Conservation (phyloP, 23 tunicate species). For the Aplidium turbinatum region DNA sequence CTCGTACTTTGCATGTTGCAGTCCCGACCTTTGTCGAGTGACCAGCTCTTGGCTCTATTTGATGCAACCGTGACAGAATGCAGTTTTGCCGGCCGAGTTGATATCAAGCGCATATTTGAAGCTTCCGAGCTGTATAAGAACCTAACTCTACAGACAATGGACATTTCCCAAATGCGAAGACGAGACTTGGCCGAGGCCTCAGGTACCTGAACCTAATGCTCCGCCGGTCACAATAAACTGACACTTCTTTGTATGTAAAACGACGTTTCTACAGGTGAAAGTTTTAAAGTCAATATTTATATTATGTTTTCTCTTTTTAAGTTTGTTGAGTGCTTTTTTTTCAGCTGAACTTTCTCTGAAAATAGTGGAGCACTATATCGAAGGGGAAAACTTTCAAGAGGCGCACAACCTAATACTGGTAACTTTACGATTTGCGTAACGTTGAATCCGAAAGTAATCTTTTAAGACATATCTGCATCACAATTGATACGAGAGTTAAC, state of each 20-base stretch:
- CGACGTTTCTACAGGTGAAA: too few species aligned
- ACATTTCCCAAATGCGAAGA: neutral
- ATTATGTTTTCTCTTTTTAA: too few species aligned
- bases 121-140: slow-evolving; percentile 33
- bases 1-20: too few species aligned
- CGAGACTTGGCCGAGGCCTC: slow-evolving; percentile 16
- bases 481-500: too few species aligned
- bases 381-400: slow-evolving; percentile 7
- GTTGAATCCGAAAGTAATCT: too few species aligned
- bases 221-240: too few species aligned
- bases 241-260: too few species aligned
- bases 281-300: too few species aligned
- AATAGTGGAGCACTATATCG: slow-evolving; percentile 20
- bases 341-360: slow-evolving; percentile 27
- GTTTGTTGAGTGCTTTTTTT: too few species aligned
- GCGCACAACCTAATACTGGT: slow-evolving; percentile 44
- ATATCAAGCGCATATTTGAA: neutral
- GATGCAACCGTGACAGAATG: slow-evolving; percentile 1
- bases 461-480: too few species aligned
- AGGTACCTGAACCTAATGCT: too few species aligned
- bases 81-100: neutral
- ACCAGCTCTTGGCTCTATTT: slow-evolving; percentile 14
- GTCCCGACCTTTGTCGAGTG: slow-evolving; percentile 31
- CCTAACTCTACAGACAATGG: slow-evolving; percentile 25
- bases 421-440: too few species aligned